phyloP scores from a whole-genome alignment of 2,113 vertebrate genomes.

The Balaeniceps rex region DNA sequence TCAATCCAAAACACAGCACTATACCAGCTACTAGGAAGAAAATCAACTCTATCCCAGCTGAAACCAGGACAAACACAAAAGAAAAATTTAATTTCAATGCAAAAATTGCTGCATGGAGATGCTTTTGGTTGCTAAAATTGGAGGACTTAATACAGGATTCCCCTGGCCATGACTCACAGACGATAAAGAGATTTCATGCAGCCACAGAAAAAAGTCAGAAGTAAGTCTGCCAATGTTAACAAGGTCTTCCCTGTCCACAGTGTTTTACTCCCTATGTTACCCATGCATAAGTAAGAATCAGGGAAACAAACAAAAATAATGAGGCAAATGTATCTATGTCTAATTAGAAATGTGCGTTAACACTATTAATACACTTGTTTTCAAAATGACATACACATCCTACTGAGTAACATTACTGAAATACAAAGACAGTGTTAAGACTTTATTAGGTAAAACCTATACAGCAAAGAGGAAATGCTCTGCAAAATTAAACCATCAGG shows the following conservation, averaged over 20 bases:
- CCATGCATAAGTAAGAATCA: not conserved
- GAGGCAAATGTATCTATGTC: not conserved
- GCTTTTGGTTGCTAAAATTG: not conserved
- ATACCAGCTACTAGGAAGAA: no score
- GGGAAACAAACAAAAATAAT: not conserved
- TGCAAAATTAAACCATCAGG: not conserved
- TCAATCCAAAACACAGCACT: no score
- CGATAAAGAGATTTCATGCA: not conserved
- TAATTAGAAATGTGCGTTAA: not conserved
- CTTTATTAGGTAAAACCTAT: not conserved
- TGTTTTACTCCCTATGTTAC: not conserved
- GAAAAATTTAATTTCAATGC: not conserved
- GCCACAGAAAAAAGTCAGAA: not conserved
- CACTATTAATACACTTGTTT: not conserved
- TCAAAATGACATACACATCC: not conserved
- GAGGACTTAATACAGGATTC: not conserved
- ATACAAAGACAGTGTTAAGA: not conserved
- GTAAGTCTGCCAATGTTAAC: not conserved
- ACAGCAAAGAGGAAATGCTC: not conserved
- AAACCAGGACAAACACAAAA: not conserved
- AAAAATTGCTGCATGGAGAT: constrained; percentile 20
- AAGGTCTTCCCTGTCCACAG: not conserved
- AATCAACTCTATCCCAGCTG: no score
- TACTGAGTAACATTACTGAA: not conserved
- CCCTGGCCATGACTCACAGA: not conserved